Evolutionary conservation across 1,140 invertebrate genomes (phyloP), one percentile per base, ranked within the genome.

Genomic region (Polyergus mexicanus): DNA sequence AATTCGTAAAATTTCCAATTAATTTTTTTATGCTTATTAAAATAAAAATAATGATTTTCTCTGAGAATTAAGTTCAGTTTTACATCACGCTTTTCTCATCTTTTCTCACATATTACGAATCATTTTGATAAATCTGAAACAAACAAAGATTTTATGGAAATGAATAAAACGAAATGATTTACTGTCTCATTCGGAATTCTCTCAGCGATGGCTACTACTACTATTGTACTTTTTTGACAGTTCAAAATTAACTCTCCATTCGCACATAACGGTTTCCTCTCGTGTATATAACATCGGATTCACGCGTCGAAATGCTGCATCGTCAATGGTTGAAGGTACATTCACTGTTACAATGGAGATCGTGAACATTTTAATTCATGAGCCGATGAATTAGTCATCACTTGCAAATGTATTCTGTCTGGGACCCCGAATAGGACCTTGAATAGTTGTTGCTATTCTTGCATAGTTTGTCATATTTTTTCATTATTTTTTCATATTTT

Each of bases 311-410:
- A 51, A 47, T 81, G 35, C 54, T 35, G 75, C 68, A 35, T 85
- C 54, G 77, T 84, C 75, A 83, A 89, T 90, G 81, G 85, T 56
- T 44, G 75, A 62, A 66, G 74, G 66, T 58, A 62, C 72, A 80
- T 90, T 89, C 88, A 89, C 88, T 86, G 88, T 90, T 90, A 90
- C 89, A 90, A 90, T 90, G 83, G 86, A 88, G 86, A 90, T 90
- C 89, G 89, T 90, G 89, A 90, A 90, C 81, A 88, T 90, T 90
- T 90, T 90, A 90, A 90, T 90, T 90, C 89, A 90, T 90, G 89
- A 90, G 88, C 72, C 88, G 77, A 90, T 90, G 89, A 90, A 90
- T 90, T 90, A 90, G 86, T 90, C 89, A 90, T 91, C 77, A 78
- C 84, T 90, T 89, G 84, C 84, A 90, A 90, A 90, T 87, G 84